Base-by-base conservation (phyloP, 2,888 invertebrate genomes). In the Nomada fucata region DNA sequence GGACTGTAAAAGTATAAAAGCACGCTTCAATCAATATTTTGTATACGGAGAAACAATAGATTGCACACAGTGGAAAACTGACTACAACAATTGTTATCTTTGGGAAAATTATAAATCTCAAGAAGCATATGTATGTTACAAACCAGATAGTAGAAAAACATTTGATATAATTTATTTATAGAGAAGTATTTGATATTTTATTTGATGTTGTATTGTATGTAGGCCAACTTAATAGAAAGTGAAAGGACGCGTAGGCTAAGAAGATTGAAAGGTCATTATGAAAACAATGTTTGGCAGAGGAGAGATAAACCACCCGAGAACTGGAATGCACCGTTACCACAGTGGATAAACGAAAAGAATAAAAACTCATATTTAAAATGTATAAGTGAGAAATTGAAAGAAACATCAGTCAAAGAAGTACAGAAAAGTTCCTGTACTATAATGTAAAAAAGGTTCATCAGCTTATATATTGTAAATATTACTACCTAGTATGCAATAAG, bases 1-100 rank as follows among this genome's bases (percentile, higher is more conserved):
- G 29, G 97, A 98, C 86, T 98, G 98, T 92, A 96, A 94, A 70
- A 96, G 97, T 88, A 94, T 97, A 26, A 96, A 94, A 93, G 96
- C 95, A 0, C 95, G 98, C 85, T 97, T 98, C 89, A 96, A 98
- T 92, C 98, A 98, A 93, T 97, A 97, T 92, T 98, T 98, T 92
- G 95, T 98, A 77, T 95, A 95, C 93, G 98, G 98, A 0, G 94
- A 97, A 90, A 93, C 94, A 0, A 73, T 95, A 10, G 97, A 98
- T 91, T 98, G 98, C 91, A 94, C 94, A 3, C 96, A 96, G 88
- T 98, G 98, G 98, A 95, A 97, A 89, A 95, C 94, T 72, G 98
- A 98, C 93, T 96, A 96, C 88, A 92, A 96, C 3, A 97, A 97
- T 91, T 98, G 98, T 92, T 93, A 95, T 71, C 95, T 95, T 91